Evolutionary conservation across 2,797 vertebrate species (phyloP).

Genomic region (Pseudochirops cupreus): DNA sequence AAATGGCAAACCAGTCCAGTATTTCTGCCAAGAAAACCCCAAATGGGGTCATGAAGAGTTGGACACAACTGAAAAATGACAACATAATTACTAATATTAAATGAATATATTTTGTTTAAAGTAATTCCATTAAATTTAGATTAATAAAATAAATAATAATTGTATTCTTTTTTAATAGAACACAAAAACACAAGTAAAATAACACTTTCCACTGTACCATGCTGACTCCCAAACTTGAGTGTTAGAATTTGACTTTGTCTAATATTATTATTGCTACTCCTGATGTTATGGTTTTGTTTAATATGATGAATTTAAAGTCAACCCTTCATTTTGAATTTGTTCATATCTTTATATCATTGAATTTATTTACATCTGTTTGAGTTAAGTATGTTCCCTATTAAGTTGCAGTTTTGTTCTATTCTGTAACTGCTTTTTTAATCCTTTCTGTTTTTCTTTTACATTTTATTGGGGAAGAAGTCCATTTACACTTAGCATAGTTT

Average conservation of each 20-base stretch:
- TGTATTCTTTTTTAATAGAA: not conserved
- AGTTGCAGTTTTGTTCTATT: not conserved
- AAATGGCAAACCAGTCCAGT: too few relatives aligned
- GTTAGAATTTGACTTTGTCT: not conserved
- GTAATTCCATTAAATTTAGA: not conserved
- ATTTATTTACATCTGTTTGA: not conserved
- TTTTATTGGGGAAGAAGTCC: not conserved
- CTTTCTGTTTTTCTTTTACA: not conserved
- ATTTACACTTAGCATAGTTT: not conserved
- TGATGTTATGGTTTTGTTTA: not conserved
- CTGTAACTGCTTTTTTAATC: not conserved
- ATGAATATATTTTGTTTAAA: not conserved
- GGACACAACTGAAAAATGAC: too few relatives aligned
- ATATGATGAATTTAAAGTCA: not conserved
- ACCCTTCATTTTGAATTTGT: not conserved
- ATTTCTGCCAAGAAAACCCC: too few relatives aligned
- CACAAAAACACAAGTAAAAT: not conserved
- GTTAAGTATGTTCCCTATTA: not conserved
- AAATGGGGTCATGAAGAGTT: too few relatives aligned
- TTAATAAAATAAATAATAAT: not conserved
- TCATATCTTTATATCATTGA: not conserved
- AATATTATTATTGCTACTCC: not conserved
- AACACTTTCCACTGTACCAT: not conserved
- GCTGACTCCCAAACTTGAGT: not conserved
- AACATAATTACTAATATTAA: too few relatives aligned